Evolutionary conservation across 2,113 vertebrate species (phyloP).

Genomic region (Craseonycteris thonglongyai): DNA sequence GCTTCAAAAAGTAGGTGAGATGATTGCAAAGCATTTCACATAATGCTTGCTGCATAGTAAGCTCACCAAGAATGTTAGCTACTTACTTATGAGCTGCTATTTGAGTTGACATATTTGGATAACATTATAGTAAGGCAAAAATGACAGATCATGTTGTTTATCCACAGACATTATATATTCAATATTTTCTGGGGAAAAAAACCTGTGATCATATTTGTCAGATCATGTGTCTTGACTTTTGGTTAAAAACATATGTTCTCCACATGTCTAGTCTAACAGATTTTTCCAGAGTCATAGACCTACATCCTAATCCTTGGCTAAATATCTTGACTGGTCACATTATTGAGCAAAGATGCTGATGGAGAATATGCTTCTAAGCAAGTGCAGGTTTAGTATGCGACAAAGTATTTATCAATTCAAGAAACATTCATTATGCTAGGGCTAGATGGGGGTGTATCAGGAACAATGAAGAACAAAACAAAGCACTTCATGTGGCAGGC

Average conservation of each 20-base stretch:
- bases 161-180: neutral
- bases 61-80: neutral
- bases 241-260: neutral
- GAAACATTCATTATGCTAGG: neutral
- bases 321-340: neutral
- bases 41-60: neutral
- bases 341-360: neutral
- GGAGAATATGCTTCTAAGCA: conserved; percentile 9
- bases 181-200: neutral
- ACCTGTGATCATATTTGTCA: conserved; percentile 4
- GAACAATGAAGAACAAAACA: neutral
- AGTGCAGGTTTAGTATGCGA: neutral
- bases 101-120: neutral
- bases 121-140: neutral
- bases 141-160: neutral
- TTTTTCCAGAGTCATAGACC: neutral
- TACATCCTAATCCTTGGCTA: neutral
- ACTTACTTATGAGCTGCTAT: neutral
- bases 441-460: neutral
- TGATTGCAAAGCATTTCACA: neutral
- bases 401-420: neutral
- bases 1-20: neutral
- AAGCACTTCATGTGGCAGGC: neutral
- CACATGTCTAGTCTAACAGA: neutral
- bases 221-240: neutral